Conservation (phyloP, 2,113 vertebrate genomes). For the Microcebus ravelobensis region DNA sequence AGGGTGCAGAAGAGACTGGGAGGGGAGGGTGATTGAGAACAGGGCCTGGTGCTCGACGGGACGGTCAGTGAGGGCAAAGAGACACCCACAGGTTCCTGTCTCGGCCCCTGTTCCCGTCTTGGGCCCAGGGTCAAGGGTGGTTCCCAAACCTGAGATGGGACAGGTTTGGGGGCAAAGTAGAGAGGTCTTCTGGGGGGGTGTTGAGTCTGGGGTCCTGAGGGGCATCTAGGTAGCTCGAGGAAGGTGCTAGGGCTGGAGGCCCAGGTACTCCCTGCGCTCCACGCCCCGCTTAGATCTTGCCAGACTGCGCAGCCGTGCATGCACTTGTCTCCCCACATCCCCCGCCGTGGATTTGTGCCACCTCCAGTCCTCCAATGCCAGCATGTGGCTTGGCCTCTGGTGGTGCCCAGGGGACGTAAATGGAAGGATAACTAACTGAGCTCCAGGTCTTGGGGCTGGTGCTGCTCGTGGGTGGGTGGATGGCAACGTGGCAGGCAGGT, state of each 20-base stretch:
- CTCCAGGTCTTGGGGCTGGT: neutral
- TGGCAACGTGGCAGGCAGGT: accelerated
- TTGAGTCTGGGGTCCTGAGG: neutral
- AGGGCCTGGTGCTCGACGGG: neutral
- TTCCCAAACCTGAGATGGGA: neutral
- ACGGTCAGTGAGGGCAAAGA: accelerated
- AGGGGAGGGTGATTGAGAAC: no score
- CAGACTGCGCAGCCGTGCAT: accelerated
- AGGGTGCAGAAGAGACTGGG: accelerated
- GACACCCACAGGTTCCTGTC: no score
- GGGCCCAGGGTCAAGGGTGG: accelerated
- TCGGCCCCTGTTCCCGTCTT: accelerated
- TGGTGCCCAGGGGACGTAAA: accelerated
- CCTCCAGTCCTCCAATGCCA: accelerated
- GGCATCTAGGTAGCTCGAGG: neutral
- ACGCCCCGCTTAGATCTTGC: accelerated
- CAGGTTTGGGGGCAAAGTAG: neutral
- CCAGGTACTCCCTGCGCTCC: neutral
- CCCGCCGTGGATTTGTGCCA: no score
- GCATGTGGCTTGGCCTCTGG: accelerated
- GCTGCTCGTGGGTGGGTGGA: neutral
- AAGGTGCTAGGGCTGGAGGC: neutral
- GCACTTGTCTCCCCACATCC: accelerated
- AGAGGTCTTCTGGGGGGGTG: no score
- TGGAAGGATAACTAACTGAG: neutral